phyloP scores from a whole-genome alignment of 1,140 invertebrate genomes.

The Homarus americanus region DNA sequence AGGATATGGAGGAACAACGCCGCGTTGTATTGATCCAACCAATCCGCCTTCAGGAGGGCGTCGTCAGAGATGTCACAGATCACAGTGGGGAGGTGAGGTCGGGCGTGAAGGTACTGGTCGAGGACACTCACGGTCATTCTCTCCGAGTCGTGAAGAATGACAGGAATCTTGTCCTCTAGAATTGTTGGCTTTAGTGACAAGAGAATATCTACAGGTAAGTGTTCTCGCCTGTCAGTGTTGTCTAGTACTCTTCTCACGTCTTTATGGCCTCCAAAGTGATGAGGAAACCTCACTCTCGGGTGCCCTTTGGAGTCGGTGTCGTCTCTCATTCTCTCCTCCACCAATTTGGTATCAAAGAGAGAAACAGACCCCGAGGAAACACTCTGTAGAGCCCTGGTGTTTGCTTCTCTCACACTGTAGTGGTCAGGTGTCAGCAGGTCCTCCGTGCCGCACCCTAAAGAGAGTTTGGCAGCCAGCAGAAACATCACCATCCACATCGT shows the following conservation, averaged over 20 bases:
- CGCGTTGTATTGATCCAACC: slow-evolving; percentile 26
- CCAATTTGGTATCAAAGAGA: neutral
- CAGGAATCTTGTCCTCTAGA: neutral
- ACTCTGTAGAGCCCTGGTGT: neutral
- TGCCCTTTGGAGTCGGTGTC: neutral
- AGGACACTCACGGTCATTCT: neutral
- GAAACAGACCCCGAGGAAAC: neutral
- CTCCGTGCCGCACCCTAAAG: too few relatives aligned
- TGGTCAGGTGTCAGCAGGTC: too few relatives aligned
- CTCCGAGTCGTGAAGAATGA: neutral
- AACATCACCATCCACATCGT: too few relatives aligned
- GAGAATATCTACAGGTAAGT: neutral
- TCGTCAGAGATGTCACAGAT: neutral
- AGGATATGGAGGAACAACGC: slow-evolving; percentile 25
- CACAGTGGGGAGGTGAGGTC: neutral
- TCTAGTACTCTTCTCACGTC: neutral
- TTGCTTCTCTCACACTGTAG: neutral
- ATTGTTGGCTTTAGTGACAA: neutral
- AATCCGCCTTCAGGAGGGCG: neutral
- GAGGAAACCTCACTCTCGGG: neutral
- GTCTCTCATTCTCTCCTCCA: neutral
- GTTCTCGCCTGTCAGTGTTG: neutral
- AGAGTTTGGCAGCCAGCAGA: too few relatives aligned
- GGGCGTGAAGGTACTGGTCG: neutral
- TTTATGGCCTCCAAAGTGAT: neutral